Base-by-base conservation (phyloP, 2,888 invertebrate species). In the Gasteruption jaculator region DNA sequence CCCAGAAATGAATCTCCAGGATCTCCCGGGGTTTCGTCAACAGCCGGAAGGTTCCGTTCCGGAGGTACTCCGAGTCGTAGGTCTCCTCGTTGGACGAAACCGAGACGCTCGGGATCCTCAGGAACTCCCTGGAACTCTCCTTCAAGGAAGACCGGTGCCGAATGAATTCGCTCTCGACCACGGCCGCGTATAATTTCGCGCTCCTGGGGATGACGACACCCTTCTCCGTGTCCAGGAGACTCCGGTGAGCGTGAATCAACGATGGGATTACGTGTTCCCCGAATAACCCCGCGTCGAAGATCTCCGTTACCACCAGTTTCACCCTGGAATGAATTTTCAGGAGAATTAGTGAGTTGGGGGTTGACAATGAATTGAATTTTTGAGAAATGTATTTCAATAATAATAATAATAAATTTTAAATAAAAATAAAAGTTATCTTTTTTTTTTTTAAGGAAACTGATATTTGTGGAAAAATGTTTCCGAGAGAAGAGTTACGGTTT, bases 231-330 rank as follows among this genome's bases (percentile, higher is more conserved):
- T 56, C 51, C 14, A 86, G 61, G 29, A 88, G 72, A 51, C 78
- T 65, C 41, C 79, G 71, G 78, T 83, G 83, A 5, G 86, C 86
- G 71, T 88, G 83, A 27, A 77, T 68, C 27, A 87, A 61, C 12
- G 82, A 80, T 50, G 79, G 74, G 29, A 90, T 64, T 22, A 83
- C 76, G 55, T 80, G 76, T 69, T 90, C 90, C 2, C 90, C 89
- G 66, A 90, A 82, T 18, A 89, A 63, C 0, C 83, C 88, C 34
- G 84, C 82, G 73, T 90, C 90, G 72, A 90, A 84, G 48, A 83
- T 80, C 71, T 91, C 89, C 3, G 86, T 86, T 1, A 89, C 76
- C 38, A 89, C 66, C 30, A 88, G 63, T 38, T 81, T 76, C 14
- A 78, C 76, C 57, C 71, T 61, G 34, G 18, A 44, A 48, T n/a